Evolutionary conservation across 2,113 vertebrate species (phyloP), one percentile per base, ranked within the genome.

Genomic region (Amblyornis subalaris): DNA sequence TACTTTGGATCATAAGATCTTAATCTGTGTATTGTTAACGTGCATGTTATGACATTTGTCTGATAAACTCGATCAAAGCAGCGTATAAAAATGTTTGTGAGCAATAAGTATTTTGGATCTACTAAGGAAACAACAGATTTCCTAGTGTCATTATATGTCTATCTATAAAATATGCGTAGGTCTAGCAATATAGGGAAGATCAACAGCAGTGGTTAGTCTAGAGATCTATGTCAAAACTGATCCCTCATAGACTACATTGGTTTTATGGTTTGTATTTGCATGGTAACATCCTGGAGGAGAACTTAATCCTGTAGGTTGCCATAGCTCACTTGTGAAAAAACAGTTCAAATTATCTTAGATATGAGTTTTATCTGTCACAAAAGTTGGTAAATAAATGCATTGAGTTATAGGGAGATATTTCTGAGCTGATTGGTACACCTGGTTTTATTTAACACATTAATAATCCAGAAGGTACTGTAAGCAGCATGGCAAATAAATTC

Each of bases 401-500:
- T 66, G 82, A 95, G 47, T 88, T 85, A 73, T 33, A 87, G 62
- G 57, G 54, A 92, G 45, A 57, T 92, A 72, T 71, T 69, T 84
- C n/a, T 9, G 45, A 26, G 69, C 81, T 93, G 89, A 74, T 92
- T 91, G 65, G 76, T 94, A 85, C 80, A 64, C 42, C 57, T 91
- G 65, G 31, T 75, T 92, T 96, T 92, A 96, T 96, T 94, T 94
- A 96, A 65, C 57, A 82, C 80, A 42, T 77, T 92, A 91, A 96
- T 96, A 94, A 96, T 72, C 65, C 78, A 67, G 83, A 81, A 95
- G 72, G 62, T 64, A 64, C 15, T 5, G 38, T 69, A 86, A 94
- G 33, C 60, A 89, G 44, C 51, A 20, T 35, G 15, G 86, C 54
- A 90, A 83, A 93, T 91, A 91, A 94, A 90, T 96, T 93, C 48